Conservation (phyloP, 2,888 invertebrate species). For the Apoderus coryli region DNA sequence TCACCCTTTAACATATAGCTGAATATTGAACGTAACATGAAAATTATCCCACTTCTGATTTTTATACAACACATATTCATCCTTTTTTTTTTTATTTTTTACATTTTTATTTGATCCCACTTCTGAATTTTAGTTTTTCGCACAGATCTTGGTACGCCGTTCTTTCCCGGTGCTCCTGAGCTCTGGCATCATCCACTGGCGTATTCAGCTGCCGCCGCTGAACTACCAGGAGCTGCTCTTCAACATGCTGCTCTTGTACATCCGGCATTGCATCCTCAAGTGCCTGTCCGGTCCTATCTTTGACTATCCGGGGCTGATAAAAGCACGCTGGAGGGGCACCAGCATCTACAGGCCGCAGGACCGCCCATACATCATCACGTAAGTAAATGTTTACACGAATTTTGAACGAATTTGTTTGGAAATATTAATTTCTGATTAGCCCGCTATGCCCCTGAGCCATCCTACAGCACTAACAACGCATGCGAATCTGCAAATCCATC, state of each 20-base stretch:
- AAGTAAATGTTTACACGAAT: conserved; percentile 31
- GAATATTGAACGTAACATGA: no score
- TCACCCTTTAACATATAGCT: no score
- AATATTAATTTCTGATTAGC: conserved; percentile 29
- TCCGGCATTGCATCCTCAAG: conserved; percentile 95
- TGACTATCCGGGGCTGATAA: conserved; percentile 65
- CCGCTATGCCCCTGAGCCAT: conserved; percentile 44
- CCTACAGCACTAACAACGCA: conserved; percentile 52
- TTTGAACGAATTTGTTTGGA: conserved; percentile 8
- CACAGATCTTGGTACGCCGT: conserved; percentile 87
- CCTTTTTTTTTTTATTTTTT: no score
- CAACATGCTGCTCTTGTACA: conserved; percentile 86
- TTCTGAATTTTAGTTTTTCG: no score
- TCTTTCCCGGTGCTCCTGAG: conserved; percentile 90
- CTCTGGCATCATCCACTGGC: conserved; percentile 88
- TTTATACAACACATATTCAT: no score
- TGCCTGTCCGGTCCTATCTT: conserved; percentile 93
- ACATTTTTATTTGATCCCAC: no score
- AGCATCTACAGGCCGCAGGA: no score
- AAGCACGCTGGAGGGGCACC: no score
- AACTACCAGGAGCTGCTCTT: conserved; percentile 66
- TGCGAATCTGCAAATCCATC: conserved; percentile 48
- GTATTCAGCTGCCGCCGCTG: conserved; percentile 50
- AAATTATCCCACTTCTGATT: no score
- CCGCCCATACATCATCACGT: conserved; percentile 42